Evolutionary conservation across 2,888 invertebrate species (phyloP), one percentile per base, ranked within the genome.

Genomic region (Drosophila atroscutellata): DNA sequence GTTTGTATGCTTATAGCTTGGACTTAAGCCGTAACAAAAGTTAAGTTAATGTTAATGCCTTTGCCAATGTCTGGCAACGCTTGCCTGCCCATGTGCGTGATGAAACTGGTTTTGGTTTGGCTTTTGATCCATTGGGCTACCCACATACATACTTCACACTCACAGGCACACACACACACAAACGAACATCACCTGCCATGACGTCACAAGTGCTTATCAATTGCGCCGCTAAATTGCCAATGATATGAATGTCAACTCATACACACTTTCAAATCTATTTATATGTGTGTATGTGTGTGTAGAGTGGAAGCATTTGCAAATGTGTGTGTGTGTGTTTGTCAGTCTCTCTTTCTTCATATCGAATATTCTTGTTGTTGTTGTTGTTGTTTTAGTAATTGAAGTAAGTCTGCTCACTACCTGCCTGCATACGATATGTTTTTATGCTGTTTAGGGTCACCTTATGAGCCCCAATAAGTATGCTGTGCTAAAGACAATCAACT

Each of bases 191-290:
- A 80, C 67, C 61, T 80, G 80, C 45, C 39, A 64, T 77, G 80
- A 80, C 77, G 77, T 77, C 77, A 82, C 67, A 65, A 66, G 39
- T 58, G 68, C 65, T 73, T 72, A 70, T 75, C 60, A 67, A 67
- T 71, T 74, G 72, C 69, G 77, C 47, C 63, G 55, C 58, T 60
- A 59, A 71, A 75, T 56, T 65, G 68, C 32, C 64, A 74, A 54
- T 62, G 47, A 58, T 63, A 69, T 56, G 55, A 37, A 55, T 37
- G 58, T 55, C 45, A 24, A 32, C 39, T 28, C 24, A 55, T 2
- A 24, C 30, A 42, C 6, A 20, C 36, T 26, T 37, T 26, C 2
- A n/a, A 26, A 26, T n/a, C 39, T 39, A 28, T 56, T 56, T 28
- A 55, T 9, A 34, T 28, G 15, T 24, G 24, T 32, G 34, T 3